These are phyloP conservation scores for Apis cerana DNA, from an alignment of 1,140 invertebrate species.

Conservation along the genomic window DNA sequence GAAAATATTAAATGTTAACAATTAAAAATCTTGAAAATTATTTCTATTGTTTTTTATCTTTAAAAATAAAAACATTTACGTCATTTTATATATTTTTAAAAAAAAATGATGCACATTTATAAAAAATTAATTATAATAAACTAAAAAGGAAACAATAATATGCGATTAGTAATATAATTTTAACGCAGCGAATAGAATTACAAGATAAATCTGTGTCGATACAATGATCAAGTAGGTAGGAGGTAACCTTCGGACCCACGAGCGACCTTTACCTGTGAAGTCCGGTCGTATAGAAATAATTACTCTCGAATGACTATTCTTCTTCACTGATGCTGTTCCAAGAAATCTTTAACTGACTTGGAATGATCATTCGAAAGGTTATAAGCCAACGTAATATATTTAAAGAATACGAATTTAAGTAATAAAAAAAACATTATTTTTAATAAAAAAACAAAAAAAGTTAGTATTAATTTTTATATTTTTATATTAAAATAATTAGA, in stretches of 20 bases:
- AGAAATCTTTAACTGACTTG: constrained; percentile 52
- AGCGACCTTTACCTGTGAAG: constrained; percentile 69
- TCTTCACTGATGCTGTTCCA: constrained; percentile 49
- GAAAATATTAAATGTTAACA: neutral
- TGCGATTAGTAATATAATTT: constrained; percentile 26
- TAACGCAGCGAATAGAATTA: constrained; percentile 40
- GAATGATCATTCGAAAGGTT: constrained; percentile 58
- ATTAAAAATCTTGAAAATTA: neutral
- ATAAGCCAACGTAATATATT: constrained; percentile 39
- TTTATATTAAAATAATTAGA: neutral
- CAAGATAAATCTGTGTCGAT: constrained; percentile 59
- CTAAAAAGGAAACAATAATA: neutral
- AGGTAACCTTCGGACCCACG: constrained; percentile 70
- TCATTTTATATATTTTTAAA: constrained; percentile 22
- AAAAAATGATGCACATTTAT: neutral
- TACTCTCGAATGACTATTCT: constrained; percentile 59
- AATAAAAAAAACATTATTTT: neutral
- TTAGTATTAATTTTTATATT: neutral
- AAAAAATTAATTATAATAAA: neutral
- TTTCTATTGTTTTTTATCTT: constrained; percentile 5
- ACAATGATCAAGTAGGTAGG: constrained; percentile 50
- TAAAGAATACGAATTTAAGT: neutral
- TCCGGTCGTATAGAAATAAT: constrained; percentile 62
- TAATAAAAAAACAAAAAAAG: neutral
- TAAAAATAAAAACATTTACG: constrained; percentile 13